These are phyloP conservation scores for Polypterus bichir DNA, from an alignment of 2,113 vertebrate species.

Conservation along the genomic window DNA sequence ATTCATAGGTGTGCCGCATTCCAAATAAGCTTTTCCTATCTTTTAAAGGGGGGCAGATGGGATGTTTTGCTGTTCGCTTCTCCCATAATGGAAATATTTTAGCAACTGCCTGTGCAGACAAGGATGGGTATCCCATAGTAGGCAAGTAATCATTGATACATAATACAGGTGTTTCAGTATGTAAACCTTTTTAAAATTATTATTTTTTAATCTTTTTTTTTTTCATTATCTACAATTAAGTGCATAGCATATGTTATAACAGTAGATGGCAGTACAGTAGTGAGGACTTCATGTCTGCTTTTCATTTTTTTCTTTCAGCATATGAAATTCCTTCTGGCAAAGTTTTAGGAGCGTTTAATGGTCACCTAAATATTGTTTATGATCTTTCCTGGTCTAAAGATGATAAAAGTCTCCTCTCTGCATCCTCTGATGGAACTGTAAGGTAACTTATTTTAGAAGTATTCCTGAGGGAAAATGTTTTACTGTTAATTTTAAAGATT, in stretches of 20 bases:
- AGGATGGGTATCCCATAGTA: slow-evolving; percentile 73
- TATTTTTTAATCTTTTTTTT: too few relatives aligned
- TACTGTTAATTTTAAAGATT: too few relatives aligned
- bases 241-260: too few relatives aligned
- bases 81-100: slow-evolving; percentile 72
- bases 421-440: slow-evolving; percentile 89
- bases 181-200: too few relatives aligned
- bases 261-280: too few relatives aligned
- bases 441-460: slow-evolving; percentile 42
- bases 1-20: slow-evolving; percentile 71
- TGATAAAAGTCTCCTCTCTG: slow-evolving; percentile 66
- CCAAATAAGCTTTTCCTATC: slow-evolving; percentile 78
- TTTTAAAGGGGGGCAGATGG: slow-evolving; percentile 73
- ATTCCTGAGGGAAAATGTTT: neutral
- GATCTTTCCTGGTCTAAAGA: slow-evolving; percentile 91
- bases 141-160: slow-evolving; percentile 44
- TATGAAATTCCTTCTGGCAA: slow-evolving; percentile 91
- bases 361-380: slow-evolving; percentile 90
- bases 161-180: neutral
- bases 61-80: slow-evolving; percentile 77
- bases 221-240: too few relatives aligned
- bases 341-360: slow-evolving; percentile 70
- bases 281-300: neutral
- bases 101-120: slow-evolving; percentile 81
- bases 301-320: slow-evolving; percentile 49